phyloP scores from a whole-genome alignment of 2,113 vertebrate species.

The Vanacampus margaritifer region DNA sequence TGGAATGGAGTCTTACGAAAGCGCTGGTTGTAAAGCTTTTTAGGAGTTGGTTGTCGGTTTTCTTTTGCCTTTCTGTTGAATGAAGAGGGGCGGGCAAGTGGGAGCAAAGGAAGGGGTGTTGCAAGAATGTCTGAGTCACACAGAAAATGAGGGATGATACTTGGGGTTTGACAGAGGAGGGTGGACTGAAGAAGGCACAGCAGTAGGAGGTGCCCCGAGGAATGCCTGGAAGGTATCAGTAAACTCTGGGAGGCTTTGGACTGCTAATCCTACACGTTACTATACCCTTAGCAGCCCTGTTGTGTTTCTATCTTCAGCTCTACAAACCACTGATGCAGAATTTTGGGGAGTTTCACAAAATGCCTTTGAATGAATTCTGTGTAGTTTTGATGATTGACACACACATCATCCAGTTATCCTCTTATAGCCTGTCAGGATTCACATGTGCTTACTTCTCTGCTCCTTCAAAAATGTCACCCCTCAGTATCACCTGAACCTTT shows the following conservation, averaged over 20 bases:
- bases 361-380: constrained; percentile 15
- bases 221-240: constrained; percentile 68
- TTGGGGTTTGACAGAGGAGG: constrained; percentile 51
- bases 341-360: constrained; percentile 6
- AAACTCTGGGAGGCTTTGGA: constrained; percentile 34
- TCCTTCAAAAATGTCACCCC: constrained; percentile 41
- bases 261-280: constrained; percentile 55
- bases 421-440: constrained; percentile 13
- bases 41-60: constrained; percentile 35
- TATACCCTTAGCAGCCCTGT: constrained; percentile 23
- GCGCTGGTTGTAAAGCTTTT: constrained; percentile 23
- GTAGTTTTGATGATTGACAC: constrained; percentile 8
- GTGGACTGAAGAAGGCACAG: constrained; percentile 31
- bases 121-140: constrained; percentile 57
- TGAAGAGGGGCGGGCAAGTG: constrained; percentile 32
- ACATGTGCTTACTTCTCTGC: constrained; percentile 31
- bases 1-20: constrained; percentile 9
- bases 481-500: constrained; percentile 38
- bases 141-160: constrained; percentile 49
- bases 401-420: constrained; percentile 13
- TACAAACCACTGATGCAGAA: constrained; percentile 1
- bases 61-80: constrained; percentile 43
- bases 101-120: constrained; percentile 23
- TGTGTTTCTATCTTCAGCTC: constrained; percentile 9
- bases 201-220: constrained; percentile 58